Base-by-base conservation (phyloP, 2,113 vertebrate species). In the Spermophilus dauricus region DNA sequence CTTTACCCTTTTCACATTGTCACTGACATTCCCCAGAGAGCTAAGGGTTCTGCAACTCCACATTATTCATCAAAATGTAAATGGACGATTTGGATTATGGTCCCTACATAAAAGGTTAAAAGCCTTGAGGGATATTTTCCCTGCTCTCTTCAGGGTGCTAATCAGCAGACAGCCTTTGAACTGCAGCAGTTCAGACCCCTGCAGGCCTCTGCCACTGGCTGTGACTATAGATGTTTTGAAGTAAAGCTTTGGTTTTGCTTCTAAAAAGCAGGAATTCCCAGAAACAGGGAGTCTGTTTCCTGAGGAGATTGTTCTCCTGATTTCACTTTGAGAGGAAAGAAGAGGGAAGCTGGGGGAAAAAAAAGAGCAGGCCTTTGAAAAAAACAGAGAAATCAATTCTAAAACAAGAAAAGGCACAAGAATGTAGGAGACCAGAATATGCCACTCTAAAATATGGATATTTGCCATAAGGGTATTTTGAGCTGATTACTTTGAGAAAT, bases 191-290 rank as follows among this genome's bases (percentile, higher is more conserved):
- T 32, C 61, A 72, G 48, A 72, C 75, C 30, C 48, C 85, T 32
- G 72, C 69, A 93, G 73, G 93, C 77, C 88, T 93, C 93, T 58
- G 81, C 61, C 45, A 69, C 87, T 63, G 65, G 56, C 45, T 83
- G 61, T 67, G 81, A 39, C 67, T 70, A 65, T 16, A 82, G n/a
- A 89, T 20, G 14, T 61, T 85, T 94, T 94, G 94, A 97, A 97
- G 75, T 76, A 58, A 96, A 93, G 72, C 61, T 39, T 24, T n/a
- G 18, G 34, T 83, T 94, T 97, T 92, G 14, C n/a, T 75, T 92
- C 70, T 77, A 77, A 95, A 81, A 91, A 63, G 45, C 30, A 92
- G 58, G 30, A 84, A 93, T 94, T 95, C 37, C 75, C n/a, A 92
- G 94, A 77, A 77, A 89, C 5, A 2, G 65, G 39, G 48, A 75